A percentile compares a stretch with the other conserved stretches of the same genome.
Evolutionary conservation across 2,113 vertebrate genomes (phyloP).

Genomic region (Uria lomvia): DNA sequence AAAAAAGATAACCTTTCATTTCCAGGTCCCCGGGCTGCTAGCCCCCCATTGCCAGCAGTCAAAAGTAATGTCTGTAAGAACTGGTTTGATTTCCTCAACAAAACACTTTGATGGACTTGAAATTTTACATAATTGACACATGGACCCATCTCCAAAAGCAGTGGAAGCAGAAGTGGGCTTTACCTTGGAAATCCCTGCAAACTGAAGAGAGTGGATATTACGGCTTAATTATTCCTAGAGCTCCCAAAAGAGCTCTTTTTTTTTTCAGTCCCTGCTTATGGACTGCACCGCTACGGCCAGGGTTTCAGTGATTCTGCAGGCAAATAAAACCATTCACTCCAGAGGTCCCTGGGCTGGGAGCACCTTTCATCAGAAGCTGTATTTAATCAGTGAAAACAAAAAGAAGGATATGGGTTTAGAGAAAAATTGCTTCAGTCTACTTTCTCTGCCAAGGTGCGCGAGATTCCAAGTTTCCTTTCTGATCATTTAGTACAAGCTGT

Average conservation of each 20-base stretch:
- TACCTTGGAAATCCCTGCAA: not conserved
- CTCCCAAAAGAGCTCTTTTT: not conserved
- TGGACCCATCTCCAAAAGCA: not conserved
- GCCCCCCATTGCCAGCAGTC: not conserved
- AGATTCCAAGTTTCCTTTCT: not conserved
- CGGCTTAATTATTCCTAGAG: not conserved
- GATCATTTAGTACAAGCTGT: not conserved
- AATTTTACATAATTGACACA: not conserved
- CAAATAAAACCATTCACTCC: not conserved
- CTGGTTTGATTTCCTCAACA: not conserved
- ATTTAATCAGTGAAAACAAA: not conserved
- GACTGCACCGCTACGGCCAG: accelerated
- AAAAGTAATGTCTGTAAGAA: not conserved
- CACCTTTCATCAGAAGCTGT: not conserved
- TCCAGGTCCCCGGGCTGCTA: not conserved
- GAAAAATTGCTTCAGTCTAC: not conserved
- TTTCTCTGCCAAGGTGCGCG: not conserved
- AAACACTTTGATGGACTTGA: not conserved
- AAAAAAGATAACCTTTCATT: not conserved
- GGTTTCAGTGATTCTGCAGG: not conserved
- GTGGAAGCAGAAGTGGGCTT: not conserved
- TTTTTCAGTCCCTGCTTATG: not conserved
- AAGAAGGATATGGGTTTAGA: not conserved
- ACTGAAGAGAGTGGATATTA: not conserved
- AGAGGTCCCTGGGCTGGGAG: not conserved